Percentiles rank a stretch among this genome's conserved stretches.
Evolutionary conservation across 2,797 vertebrate genomes (phyloP).

Genomic region (Pagetopsis macropterus): DNA sequence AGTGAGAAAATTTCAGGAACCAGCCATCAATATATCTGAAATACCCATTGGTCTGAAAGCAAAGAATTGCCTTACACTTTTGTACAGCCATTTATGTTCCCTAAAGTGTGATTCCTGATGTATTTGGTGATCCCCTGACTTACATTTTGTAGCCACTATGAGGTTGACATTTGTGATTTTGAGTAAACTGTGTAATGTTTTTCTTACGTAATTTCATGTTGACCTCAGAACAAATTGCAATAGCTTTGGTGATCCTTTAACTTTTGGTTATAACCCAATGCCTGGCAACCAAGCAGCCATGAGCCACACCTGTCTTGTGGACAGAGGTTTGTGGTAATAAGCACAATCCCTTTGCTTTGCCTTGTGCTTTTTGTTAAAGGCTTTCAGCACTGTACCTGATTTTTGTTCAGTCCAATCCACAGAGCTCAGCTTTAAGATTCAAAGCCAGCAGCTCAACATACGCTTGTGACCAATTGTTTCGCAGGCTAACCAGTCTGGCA

Average conservation of each 20-base stretch:
- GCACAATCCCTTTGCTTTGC: background rate
- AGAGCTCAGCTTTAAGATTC: conserved; percentile 71
- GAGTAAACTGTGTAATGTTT: background rate
- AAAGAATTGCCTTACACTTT: background rate
- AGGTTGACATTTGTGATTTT: background rate
- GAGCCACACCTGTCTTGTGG: too few species aligned
- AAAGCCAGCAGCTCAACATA: conserved; percentile 79
- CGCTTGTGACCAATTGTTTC: conserved; percentile 76
- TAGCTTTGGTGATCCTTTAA: too few species aligned
- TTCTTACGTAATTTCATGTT: background rate
- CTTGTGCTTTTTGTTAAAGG: background rate
- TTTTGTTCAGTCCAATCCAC: conserved; percentile 89
- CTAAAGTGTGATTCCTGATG: background rate
- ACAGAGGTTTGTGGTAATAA: background rate
- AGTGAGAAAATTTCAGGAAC: conserved; percentile 82
- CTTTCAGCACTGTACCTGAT: conserved; percentile 73
- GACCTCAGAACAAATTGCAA: background rate
- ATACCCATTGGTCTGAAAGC: conserved; percentile 79
- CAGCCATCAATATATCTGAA: conserved; percentile 88
- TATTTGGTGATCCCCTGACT: too few species aligned
- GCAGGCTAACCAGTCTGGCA: conserved; percentile 80
- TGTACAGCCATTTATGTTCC: background rate
- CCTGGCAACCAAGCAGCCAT: too few species aligned
- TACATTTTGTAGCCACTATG: background rate
- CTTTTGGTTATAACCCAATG: too few species aligned